Evolutionary conservation across 2,888 invertebrate genomes (phyloP).

Genomic region (Mamestra brassicae): DNA sequence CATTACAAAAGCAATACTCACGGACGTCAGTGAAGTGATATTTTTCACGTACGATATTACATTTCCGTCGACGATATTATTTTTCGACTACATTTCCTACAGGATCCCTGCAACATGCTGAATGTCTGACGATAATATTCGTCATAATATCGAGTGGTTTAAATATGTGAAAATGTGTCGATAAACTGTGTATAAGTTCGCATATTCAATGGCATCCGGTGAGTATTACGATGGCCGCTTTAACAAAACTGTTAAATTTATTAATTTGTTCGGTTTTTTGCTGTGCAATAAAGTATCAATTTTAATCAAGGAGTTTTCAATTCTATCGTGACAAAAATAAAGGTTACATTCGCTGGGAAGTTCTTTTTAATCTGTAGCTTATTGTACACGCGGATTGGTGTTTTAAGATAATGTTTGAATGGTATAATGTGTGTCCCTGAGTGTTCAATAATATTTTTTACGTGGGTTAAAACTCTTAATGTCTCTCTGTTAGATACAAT

Average conservation of each 20-base stretch:
- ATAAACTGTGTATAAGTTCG: constrained; percentile 73
- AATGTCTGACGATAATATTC: constrained; percentile 43
- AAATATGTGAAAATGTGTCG: constrained; percentile 64
- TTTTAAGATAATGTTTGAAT: constrained; percentile 38
- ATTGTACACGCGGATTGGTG: constrained; percentile 22
- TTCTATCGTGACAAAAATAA: constrained; percentile 5
- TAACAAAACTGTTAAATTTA: constrained; percentile 25
- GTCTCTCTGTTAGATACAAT: neutral
- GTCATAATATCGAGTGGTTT: constrained; percentile 46
- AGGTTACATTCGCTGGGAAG: neutral
- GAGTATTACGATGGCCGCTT: constrained; percentile 56
- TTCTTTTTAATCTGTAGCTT: constrained; percentile 15
- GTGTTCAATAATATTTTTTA: constrained; percentile 8
- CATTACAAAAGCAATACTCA: constrained; percentile 72
- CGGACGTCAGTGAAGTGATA: constrained; percentile 46
- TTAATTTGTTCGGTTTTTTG: constrained; percentile 25
- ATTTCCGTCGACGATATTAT: constrained; percentile 40
- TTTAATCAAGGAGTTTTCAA: constrained; percentile 4
- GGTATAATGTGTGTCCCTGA: neutral
- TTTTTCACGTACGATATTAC: constrained; percentile 41
- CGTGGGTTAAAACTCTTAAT: neutral
- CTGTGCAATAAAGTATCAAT: constrained; percentile 4
- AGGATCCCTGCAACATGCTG: constrained; percentile 36
- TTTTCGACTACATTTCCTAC: constrained; percentile 28
- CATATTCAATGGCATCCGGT: constrained; percentile 79